Evolutionary conservation across 2,113 vertebrate species (phyloP), one percentile per base, ranked within the genome.

Genomic region (Loxodonta africana): DNA sequence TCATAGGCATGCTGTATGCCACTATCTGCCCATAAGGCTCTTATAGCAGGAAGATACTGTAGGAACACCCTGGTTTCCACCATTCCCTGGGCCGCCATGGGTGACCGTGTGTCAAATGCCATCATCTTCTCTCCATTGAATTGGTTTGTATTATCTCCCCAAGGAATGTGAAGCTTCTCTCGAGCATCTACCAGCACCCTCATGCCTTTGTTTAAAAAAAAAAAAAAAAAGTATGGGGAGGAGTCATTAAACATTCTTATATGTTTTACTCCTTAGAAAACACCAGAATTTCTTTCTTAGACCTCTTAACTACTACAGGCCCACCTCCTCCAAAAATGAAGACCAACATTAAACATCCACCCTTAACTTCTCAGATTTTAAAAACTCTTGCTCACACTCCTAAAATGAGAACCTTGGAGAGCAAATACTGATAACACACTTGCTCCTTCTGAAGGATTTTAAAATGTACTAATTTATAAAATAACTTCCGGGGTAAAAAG

Each of bases 111-210:
- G 97, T 99, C 99, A 21, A 99, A 99, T 0, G 99, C 99, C 99
- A 99, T 99, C 98, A 99, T 95, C 60, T 95, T 98, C 89, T 99
- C 99, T 0, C 99, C 99, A 0, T 99, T 98, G 30, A 92, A 96
- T 92, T 99, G 99, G 98, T 99, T 99, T 44, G 98, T 95, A 0
- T 98, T 97, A 86, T 99, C 98, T 92, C 99, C 99, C 99, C 99
- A 99, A 0, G 99, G 99, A 97, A 99, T 99, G 98, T 99, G 99
- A 94, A 99, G 99, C 98, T 99, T 99, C 98, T 99, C 99, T 65
- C 99, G 99, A 74, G 99, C 99, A 17, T 99, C 99, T 53, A 99
- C 99, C 86, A 99, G 97, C 96, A 99, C 99, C 92, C 99, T 99
- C 77, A 99, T 97, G 95, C 99, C 99, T 99, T 98, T 28, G 91